These are phyloP conservation scores for Onychomys leucogaster DNA, from an alignment of 2,797 vertebrate species.

Conservation along the genomic window DNA sequence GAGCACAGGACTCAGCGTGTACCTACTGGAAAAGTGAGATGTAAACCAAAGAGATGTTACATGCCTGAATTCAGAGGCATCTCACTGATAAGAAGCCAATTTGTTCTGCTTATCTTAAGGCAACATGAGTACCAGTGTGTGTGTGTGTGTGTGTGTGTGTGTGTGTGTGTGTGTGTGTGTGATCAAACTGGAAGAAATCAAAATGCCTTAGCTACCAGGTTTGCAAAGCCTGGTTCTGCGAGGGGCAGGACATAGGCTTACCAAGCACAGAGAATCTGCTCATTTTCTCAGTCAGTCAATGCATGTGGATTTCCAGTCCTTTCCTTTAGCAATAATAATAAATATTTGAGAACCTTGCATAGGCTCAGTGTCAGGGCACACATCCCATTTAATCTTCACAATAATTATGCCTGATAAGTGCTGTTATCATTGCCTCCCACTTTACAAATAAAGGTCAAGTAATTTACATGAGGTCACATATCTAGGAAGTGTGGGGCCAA, in stretches of 20 bases:
- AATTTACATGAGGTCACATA: not conserved
- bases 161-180: no score
- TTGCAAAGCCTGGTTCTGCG: not conserved
- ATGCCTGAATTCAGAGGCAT: not conserved
- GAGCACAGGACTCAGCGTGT: not conserved
- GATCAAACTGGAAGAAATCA: not conserved
- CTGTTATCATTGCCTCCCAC: not conserved
- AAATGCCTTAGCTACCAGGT: not conserved
- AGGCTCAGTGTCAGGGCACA: not conserved
- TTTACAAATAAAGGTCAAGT: conserved; percentile 28
- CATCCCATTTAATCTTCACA: not conserved
- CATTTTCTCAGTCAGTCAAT: not conserved
- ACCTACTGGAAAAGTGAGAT: not conserved
- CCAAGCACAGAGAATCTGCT: not conserved
- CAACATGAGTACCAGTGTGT: not conserved
- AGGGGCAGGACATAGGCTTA: not conserved
- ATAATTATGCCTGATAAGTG: not conserved
- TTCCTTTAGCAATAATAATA: conserved; percentile 21
- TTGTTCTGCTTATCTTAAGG: not conserved
- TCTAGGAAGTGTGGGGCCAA: not conserved
- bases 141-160: not conserved
- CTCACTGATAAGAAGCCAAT: not conserved
- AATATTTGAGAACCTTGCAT: not conserved
- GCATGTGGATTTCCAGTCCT: not conserved
- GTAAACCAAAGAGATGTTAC: not conserved